Percentiles rank a stretch among this genome's conserved stretches.
Conservation (phyloP, 2,888 invertebrate genomes). For the Rhopalosiphum nymphaeae region DNA sequence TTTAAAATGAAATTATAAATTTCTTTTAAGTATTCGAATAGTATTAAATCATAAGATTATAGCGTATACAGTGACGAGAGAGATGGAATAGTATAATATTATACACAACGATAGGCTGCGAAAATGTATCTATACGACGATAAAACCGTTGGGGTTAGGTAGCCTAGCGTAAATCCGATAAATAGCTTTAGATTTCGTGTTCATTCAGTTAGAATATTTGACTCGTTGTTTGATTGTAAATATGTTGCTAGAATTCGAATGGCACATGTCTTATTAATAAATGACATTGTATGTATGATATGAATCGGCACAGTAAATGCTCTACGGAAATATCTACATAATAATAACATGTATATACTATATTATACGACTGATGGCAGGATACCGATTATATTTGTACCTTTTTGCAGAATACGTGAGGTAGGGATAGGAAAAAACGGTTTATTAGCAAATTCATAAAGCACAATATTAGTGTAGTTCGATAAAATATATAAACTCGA, state of each 20-base stretch:
- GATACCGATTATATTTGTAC: background rate
- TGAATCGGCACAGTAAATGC: background rate
- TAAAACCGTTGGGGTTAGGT: background rate
- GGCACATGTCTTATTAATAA: background rate
- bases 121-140: background rate
- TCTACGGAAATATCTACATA: background rate
- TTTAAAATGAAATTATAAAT: background rate
- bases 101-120: background rate
- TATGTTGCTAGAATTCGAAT: background rate
- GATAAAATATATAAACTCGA: background rate
- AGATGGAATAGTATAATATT: background rate
- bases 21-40: background rate
- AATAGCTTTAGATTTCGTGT: background rate
- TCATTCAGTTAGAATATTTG: background rate
- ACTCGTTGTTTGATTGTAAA: background rate
- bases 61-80: background rate
- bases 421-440: background rate
- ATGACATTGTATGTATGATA: background rate
- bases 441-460: background rate
- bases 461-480: background rate
- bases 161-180: background rate
- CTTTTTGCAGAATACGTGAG: background rate
- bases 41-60: background rate
- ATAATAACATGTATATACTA: background rate
- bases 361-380: background rate